Evolutionary conservation across 2,797 vertebrate genomes (phyloP).

Genomic region (Cynopterus sphinx): DNA sequence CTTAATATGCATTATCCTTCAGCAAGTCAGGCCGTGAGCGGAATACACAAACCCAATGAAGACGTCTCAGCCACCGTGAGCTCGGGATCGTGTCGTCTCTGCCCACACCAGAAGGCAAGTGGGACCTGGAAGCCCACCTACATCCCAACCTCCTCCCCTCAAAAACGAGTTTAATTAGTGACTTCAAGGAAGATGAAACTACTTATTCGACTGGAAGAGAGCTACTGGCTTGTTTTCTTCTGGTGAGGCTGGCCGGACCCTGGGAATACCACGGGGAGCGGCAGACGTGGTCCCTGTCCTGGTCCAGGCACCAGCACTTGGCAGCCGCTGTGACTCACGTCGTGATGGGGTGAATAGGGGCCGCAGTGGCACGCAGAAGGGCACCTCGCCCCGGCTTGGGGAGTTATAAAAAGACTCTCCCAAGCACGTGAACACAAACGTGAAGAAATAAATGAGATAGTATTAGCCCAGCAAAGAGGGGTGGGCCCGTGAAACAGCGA

Average conservation of each 20-base stretch:
- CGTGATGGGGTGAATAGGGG: fast-evolving
- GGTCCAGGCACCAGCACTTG: neutral
- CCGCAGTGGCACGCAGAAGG: neutral
- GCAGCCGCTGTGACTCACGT: no score
- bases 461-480: neutral
- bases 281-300: neutral
- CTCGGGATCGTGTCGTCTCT: neutral
- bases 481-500: neutral
- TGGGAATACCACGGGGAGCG: neutral
- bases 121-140: neutral
- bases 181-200: neutral
- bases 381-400: neutral
- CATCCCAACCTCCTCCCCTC: neutral
- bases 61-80: neutral
- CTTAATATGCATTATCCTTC: constrained; percentile 58
- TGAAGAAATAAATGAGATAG: neutral
- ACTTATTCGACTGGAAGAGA: neutral
- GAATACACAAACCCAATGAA: neutral
- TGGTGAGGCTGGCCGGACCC: neutral
- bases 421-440: neutral
- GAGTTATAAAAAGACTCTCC: neutral
- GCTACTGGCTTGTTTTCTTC: neutral
- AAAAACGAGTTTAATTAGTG: neutral
- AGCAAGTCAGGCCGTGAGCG: neutral
- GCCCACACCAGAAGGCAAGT: neutral